Percentiles rank a stretch among this genome's conserved stretches.
These are phyloP conservation scores for Chelidonichthys spinosus DNA, from an alignment of 2,797 vertebrate genomes.

Conservation along the genomic window DNA sequence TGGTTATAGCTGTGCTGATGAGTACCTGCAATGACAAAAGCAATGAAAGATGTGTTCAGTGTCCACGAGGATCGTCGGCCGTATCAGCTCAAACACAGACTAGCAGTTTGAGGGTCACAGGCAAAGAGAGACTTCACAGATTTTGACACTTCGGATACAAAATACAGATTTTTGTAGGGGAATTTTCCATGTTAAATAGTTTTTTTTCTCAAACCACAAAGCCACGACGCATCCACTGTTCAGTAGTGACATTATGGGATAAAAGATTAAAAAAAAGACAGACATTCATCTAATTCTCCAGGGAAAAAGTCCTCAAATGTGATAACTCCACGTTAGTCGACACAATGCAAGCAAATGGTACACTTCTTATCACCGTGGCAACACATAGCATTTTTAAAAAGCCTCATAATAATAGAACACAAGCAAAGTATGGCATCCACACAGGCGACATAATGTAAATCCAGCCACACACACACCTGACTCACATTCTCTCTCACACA, in stretches of 20 bases:
- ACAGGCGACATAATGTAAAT: too few relatives aligned
- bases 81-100: constrained; percentile 55
- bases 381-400: too few relatives aligned
- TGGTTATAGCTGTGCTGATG: constrained; percentile 97
- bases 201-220: constrained; percentile 6
- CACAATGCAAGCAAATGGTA: too few relatives aligned
- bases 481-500: too few relatives aligned
- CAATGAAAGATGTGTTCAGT: constrained; percentile 80
- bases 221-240: neutral
- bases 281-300: too few relatives aligned
- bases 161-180: neutral
- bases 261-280: too few relatives aligned
- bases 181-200: neutral
- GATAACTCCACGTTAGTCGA: too few relatives aligned
- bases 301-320: constrained; percentile 19
- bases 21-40: constrained; percentile 93
- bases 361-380: too few relatives aligned
- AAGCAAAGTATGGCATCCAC: too few relatives aligned
- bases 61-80: constrained; percentile 47
- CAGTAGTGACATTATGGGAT: too few relatives aligned
- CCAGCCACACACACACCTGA: too few relatives aligned
- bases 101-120: constrained; percentile 31
- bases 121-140: constrained; percentile 64
- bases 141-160: neutral
- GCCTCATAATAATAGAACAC: too few relatives aligned